Conservation (phyloP, 2,113 vertebrate species). For the Montifringilla adamsi region DNA sequence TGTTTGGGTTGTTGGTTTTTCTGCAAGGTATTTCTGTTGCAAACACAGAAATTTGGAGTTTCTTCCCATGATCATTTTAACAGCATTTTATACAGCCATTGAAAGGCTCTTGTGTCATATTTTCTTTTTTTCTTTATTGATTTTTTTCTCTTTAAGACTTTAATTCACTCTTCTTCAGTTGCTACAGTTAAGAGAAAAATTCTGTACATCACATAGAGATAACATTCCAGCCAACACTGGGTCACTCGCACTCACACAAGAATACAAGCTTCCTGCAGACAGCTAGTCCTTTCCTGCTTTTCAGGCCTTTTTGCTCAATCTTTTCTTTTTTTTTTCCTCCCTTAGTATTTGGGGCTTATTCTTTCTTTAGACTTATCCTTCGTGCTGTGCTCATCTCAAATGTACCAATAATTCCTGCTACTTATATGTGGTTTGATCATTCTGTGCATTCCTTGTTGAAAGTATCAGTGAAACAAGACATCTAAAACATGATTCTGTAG, state of each 20-base stretch:
- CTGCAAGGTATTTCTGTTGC: background rate
- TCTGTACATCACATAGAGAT: conserved; percentile 72
- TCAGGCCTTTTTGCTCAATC: conserved; percentile 60
- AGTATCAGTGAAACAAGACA: conserved; percentile 49
- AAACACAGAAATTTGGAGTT: background rate
- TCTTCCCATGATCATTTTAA: background rate
- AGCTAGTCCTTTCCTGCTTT: conserved; percentile 68
- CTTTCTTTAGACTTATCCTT: conserved; percentile 73
- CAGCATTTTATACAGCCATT: background rate
- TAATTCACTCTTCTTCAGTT: conserved; percentile 73
- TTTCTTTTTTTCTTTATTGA: conserved; percentile 69
- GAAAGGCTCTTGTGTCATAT: conserved; percentile 57
- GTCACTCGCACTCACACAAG: conserved; percentile 67
- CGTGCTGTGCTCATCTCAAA: conserved; percentile 76
- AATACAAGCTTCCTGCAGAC: conserved; percentile 74
- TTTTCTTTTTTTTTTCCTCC: conserved; percentile 54
- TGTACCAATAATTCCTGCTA: conserved; percentile 77
- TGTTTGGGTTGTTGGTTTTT: background rate
- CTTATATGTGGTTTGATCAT: conserved; percentile 70
- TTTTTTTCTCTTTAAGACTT: conserved; percentile 75
- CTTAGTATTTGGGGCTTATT: conserved; percentile 76
- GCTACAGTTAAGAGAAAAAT: conserved; percentile 71
- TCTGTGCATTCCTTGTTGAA: conserved; percentile 70
- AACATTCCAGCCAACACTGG: conserved; percentile 69
- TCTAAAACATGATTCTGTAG: conserved; percentile 59